Percentiles rank a stretch among this genome's conserved stretches.
phyloP scores from a whole-genome alignment of 2,888 invertebrate species.

The Dryococelus australis region DNA sequence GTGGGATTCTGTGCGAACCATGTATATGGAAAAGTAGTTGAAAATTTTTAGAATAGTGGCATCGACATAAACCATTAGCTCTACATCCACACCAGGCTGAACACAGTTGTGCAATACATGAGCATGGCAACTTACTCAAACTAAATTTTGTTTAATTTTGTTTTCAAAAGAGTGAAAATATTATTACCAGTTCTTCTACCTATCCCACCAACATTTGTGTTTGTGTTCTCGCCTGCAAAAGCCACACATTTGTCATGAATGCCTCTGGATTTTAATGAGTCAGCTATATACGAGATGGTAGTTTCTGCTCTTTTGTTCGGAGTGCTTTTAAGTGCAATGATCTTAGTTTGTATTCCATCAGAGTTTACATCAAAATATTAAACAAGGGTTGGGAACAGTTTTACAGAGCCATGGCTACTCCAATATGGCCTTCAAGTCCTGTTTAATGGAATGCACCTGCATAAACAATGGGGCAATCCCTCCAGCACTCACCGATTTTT shows the following conservation, averaged over 20 bases:
- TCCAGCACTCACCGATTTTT: no score
- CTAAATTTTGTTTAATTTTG: neutral
- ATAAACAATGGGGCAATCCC: no score
- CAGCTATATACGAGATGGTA: neutral
- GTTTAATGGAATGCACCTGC: no score
- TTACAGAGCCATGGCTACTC: slow-evolving; percentile 26
- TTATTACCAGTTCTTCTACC: neutral
- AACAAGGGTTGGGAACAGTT: slow-evolving; percentile 29
- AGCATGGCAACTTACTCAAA: slow-evolving; percentile 21
- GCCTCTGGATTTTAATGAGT: neutral
- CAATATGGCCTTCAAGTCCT: no score
- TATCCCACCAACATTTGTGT: neutral
- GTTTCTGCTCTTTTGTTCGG: slow-evolving; percentile 30
- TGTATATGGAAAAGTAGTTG: slow-evolving; percentile 38
- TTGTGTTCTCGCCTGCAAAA: no score
- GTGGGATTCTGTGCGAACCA: neutral
- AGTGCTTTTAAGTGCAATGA: slow-evolving; percentile 28
- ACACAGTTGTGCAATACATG: slow-evolving; percentile 32
- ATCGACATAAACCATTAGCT: neutral
- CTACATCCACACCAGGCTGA: no score
- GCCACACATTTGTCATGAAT: slow-evolving; percentile 30
- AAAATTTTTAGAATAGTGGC: slow-evolving; percentile 38
- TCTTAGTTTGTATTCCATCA: slow-evolving; percentile 24
- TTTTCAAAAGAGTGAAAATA: slow-evolving; percentile 17
- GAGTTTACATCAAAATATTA: slow-evolving; percentile 28